These are phyloP conservation scores for Megalops atlanticus DNA, from an alignment of 2,113 vertebrate genomes.

Conservation along the genomic window DNA sequence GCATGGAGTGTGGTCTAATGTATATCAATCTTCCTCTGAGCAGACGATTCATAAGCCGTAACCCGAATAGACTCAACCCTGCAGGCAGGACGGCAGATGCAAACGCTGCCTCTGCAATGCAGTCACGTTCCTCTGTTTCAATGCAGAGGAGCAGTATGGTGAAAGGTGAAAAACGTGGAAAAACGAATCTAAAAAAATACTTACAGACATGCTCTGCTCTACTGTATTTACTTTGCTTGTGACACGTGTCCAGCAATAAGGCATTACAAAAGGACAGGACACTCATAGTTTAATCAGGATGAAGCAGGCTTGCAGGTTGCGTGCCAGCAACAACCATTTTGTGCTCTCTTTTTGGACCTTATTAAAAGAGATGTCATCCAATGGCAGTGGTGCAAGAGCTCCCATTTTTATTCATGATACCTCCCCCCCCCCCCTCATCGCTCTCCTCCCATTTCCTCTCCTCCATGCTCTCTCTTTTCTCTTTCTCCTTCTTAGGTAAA, in stretches of 20 bases:
- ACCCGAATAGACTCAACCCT: not conserved
- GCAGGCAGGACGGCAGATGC: not conserved
- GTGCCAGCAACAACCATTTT: not conserved
- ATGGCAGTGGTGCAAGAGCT: not conserved
- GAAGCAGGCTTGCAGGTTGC: not conserved
- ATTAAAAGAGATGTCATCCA: not conserved
- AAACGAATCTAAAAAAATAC: not conserved
- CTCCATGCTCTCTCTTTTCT: conserved; percentile 43
- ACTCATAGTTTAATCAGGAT: not conserved
- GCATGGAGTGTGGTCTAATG: not conserved
- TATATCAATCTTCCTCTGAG: not conserved
- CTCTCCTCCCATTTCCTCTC: conserved; percentile 53
- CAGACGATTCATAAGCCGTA: not conserved
- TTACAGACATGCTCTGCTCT: not conserved
- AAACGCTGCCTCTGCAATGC: not conserved
- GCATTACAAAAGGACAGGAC: not conserved
- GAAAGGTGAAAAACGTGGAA: too few species aligned
- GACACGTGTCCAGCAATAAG: not conserved
- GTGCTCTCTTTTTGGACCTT: not conserved
- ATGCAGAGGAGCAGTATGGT: too few species aligned
- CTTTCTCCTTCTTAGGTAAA: conserved; percentile 71
- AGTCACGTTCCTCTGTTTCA: not conserved
- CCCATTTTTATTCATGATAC: not conserved
- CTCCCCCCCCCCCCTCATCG: conserved; percentile 32
- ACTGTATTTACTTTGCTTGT: not conserved